Evolutionary conservation across 2,797 vertebrate species (phyloP).

Genomic region (Cryptoblepharus egeriae): DNA sequence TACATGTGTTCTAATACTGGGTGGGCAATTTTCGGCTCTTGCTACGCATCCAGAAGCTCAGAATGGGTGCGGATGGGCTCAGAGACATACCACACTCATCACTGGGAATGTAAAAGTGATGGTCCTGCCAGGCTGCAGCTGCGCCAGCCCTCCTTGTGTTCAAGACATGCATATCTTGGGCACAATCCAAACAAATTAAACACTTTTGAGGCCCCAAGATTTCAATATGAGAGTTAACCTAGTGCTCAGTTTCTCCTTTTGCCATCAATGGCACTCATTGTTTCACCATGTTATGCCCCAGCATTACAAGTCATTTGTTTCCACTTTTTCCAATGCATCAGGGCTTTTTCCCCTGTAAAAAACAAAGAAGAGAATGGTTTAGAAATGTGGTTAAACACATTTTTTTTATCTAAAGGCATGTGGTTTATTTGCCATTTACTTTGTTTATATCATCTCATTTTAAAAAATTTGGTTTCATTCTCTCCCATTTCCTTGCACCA

Average conservation of each 20-base stretch:
- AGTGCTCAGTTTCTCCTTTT: background rate
- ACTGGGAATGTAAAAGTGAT: background rate
- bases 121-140: background rate
- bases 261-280: background rate
- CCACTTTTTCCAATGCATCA: background rate
- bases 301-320: background rate
- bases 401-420: slow-evolving; percentile 53
- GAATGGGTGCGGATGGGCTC: background rate
- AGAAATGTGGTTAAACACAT: slow-evolving; percentile 69
- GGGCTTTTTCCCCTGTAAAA: background rate
- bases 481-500: slow-evolving; percentile 9
- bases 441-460: slow-evolving; percentile 70
- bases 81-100: background rate
- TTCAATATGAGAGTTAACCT: background rate
- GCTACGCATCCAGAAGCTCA: background rate
- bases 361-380: slow-evolving; percentile 63
- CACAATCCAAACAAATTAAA: slow-evolving; percentile 6
- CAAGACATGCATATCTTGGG: slow-evolving; percentile 17
- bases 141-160: background rate
- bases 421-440: slow-evolving; percentile 65
- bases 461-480: slow-evolving; percentile 66
- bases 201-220: background rate
- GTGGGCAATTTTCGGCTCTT: background rate
- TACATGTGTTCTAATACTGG: background rate
- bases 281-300: slow-evolving; percentile 1